Base-by-base conservation (phyloP, 2,888 invertebrate species). In the Heteropelma amictum region DNA sequence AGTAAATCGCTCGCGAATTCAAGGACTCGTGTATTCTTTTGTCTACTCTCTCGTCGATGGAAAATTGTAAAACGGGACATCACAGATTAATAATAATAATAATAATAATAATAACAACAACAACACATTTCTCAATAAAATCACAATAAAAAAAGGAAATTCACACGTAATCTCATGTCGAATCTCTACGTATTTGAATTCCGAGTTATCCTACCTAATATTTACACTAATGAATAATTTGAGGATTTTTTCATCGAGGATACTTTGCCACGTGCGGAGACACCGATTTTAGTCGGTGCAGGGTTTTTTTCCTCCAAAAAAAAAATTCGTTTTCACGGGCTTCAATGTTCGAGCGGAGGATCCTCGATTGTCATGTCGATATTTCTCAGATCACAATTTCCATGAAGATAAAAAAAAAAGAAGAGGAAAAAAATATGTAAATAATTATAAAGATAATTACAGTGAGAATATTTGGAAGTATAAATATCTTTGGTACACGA, bases 401-500 rank as follows among this genome's bases (percentile, higher is more conserved):
- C 40, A 30, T 35, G 47, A 58, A 23, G 35, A 19, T 51, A 30
- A 64, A 51, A 58, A 19, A 69, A 33, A 53, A 49, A 45, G 12
- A 28, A 64, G 60, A 45, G 12, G 6, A 40, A 53, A 40, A 53
- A 30, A 54, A 42, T 69, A 73, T 28, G 45, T n/a, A n/a, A 72
- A 35, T 75, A 38, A 42, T 72, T 49, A 53, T 47, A 65, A 70
- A 42, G 58, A 60, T 67, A 53, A 67, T 61, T 72, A 67, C 65
- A 56, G 12, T 26, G 71, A n/a, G n/a, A n/a, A n/a, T n/a, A n/a
- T 64, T 58, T 53, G 68, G 54, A 63, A 69, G 70, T 71, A 79
- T 73, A 77, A 79, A 76, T 80, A 80, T 80, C 79, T 80, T 80
- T 80, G 80, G 80, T 80, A 77, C 64, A 71, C 61, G 69, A 71